Evolutionary conservation across 1,140 invertebrate genomes (phyloP).

Genomic region (Acromyrmex charruanus): DNA sequence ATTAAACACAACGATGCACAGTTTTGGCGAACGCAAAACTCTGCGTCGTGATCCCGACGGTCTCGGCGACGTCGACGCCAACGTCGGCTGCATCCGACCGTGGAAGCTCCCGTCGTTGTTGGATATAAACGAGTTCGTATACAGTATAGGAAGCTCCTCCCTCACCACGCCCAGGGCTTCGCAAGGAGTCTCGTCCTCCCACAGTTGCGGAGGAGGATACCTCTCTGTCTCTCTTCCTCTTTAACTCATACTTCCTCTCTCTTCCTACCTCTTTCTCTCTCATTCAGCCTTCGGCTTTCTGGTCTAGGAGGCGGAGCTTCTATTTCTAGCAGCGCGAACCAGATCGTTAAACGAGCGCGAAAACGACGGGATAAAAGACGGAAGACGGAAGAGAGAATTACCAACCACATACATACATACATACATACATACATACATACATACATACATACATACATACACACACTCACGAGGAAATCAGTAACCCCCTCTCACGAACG

Average conservation of each 20-base stretch:
- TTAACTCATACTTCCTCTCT: slow-evolving; percentile 7
- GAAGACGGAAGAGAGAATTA: slow-evolving; percentile 39
- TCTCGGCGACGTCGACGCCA: slow-evolving; percentile 26
- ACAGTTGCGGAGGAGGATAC: slow-evolving; percentile 63
- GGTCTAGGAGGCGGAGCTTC: slow-evolving; percentile 85
- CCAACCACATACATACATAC: neutral
- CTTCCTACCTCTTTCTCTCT: slow-evolving; percentile 28
- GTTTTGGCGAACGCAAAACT: slow-evolving; percentile 2
- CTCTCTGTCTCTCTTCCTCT: slow-evolving; percentile 62
- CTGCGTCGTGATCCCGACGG: slow-evolving; percentile 3
- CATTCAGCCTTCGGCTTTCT: slow-evolving; percentile 54
- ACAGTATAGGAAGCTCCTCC: slow-evolving; percentile 81
- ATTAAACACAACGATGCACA: neutral
- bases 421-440: neutral
- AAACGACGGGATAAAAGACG: slow-evolving; percentile 29
- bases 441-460: neutral
- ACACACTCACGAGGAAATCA: neutral
- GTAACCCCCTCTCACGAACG: slow-evolving; percentile 3
- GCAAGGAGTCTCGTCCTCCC: slow-evolving; percentile 68
- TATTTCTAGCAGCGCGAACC: slow-evolving; percentile 81
- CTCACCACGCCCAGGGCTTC: slow-evolving; percentile 81
- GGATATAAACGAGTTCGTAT: slow-evolving; percentile 77
- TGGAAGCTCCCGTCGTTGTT: slow-evolving; percentile 47
- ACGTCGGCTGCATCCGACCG: slow-evolving; percentile 62
- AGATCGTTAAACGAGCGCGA: slow-evolving; percentile 72